Base-by-base conservation (phyloP, 2,888 invertebrate genomes). In the Drosophila kambysellisi region DNA sequence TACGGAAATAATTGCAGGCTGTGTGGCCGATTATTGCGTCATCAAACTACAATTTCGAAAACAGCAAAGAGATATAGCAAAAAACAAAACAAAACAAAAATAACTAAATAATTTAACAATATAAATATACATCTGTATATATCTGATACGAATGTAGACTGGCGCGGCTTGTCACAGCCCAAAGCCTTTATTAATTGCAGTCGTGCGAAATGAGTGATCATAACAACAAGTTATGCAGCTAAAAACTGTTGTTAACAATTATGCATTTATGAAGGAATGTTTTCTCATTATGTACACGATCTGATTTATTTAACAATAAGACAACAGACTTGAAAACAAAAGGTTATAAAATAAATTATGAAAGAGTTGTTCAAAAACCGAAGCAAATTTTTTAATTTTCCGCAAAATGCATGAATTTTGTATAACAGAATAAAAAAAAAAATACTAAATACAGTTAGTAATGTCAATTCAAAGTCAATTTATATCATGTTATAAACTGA, bases 1-100 rank as follows among this genome's bases (percentile, higher is more conserved):
- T 69, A 65, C 81, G 85, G 81, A 81, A 81, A 84, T 78, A 74
- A 70, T 87, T 81, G 83, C 81, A 80, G 50, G 76, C 65, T 48
- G 61, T 30, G 68, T 61, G 62, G 32, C 51, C 54, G 64, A 52
- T 67, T 67, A 67, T 81, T 81, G 79, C 79, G 82, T 83, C 90
- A 84, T 53, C 79, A 70, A 68, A 66, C 58, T 70, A 39, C 74
- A 52, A 76, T 88, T 81, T 84, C 62, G 68, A 66, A 76, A 76
- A 76, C 62, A 65, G 61, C 75, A 82, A 57, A 32, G 25, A 50
- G 62, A 58, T 70, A 82, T 9, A 20, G 25, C 15, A 46, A 25
- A 46, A 46, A 11, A 46, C 15, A 46, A 4, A 46, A 39, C 8
- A 20, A 15, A 20, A 46, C 11, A 60, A 20, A 46, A 11, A 60